Conservation (phyloP, 2,113 vertebrate genomes). For the Toxotes chatareus region DNA sequence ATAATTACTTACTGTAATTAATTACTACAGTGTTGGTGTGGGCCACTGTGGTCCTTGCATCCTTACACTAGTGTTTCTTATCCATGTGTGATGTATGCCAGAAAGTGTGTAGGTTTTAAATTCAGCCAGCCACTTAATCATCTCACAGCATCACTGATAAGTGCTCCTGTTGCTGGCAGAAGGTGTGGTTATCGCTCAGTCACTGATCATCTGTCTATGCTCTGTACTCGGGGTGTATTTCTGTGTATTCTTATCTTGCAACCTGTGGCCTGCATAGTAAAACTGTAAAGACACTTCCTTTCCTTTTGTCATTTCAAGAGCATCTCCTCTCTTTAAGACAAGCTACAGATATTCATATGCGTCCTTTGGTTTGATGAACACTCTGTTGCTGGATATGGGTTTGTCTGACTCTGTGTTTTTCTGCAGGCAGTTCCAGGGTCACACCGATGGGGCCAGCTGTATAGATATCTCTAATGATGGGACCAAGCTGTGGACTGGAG, state of each 20-base stretch:
- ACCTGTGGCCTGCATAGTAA: not conserved
- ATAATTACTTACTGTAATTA: not conserved
- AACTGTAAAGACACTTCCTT: too few relatives aligned
- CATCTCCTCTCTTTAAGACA: not conserved
- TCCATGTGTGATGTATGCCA: not conserved
- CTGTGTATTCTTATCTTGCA: too few relatives aligned
- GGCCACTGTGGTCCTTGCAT: not conserved
- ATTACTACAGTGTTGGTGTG: not conserved
- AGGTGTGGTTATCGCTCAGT: not conserved
- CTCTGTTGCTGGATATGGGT: not conserved
- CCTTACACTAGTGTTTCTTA: not conserved
- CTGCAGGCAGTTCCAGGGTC: slow-evolving; percentile 94
- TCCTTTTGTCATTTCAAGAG: not conserved
- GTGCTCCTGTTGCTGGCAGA: not conserved
- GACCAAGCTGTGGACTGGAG: slow-evolving; percentile 96
- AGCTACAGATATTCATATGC: not conserved
- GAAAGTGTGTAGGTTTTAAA: not conserved
- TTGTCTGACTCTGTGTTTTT: not conserved
- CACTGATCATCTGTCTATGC: too few relatives aligned
- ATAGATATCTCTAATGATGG: slow-evolving; percentile 97
- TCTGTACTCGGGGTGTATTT: too few relatives aligned
- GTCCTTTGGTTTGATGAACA: not conserved
- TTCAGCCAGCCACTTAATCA: not conserved
- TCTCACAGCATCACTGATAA: not conserved
- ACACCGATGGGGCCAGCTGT: slow-evolving; percentile 96